Percentiles rank a stretch among this genome's conserved stretches.
These are phyloP conservation scores for Asarcornis scutulata DNA, from an alignment of 2,113 vertebrate species.

Conservation along the genomic window DNA sequence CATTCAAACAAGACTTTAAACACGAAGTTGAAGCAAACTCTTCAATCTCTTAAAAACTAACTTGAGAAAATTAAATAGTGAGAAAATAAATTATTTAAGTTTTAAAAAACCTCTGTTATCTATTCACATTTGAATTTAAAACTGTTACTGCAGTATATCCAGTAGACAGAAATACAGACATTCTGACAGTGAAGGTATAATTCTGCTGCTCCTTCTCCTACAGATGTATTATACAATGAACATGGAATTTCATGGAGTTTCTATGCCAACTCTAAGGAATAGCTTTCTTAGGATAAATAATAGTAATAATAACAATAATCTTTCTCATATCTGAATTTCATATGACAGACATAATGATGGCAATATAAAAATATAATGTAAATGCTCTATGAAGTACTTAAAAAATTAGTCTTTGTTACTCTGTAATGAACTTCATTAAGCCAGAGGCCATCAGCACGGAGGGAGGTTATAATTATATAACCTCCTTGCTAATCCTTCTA, in stretches of 20 bases:
- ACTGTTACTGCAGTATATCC: neutral
- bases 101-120: neutral
- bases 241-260: neutral
- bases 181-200: neutral
- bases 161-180: neutral
- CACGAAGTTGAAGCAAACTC: neutral
- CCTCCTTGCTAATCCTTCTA: neutral
- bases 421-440: neutral
- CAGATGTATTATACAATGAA: neutral
- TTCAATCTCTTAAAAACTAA: neutral
- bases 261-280: neutral
- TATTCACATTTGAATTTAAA: neutral
- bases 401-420: neutral
- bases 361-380: neutral
- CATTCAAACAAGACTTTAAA: neutral
- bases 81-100: neutral
- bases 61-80: neutral
- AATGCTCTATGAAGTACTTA: neutral
- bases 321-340: neutral
- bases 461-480: neutral
- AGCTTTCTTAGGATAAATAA: neutral
- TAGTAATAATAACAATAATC: neutral
- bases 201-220: neutral
- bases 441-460: neutral
- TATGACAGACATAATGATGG: neutral